Conservation (phyloP, 2,113 vertebrate genomes). For the Pantherophis guttatus region DNA sequence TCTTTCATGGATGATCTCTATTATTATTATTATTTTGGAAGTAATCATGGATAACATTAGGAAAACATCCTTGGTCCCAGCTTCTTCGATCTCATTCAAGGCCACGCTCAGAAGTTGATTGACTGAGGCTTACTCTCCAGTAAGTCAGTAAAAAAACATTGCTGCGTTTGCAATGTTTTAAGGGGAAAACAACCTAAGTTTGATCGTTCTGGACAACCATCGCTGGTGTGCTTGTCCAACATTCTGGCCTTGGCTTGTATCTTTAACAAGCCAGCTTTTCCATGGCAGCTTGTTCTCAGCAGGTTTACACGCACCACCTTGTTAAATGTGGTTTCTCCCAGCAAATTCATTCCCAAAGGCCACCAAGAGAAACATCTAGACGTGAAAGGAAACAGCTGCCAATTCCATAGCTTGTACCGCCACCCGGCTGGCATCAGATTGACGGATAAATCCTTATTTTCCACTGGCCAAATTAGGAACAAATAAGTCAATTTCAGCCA, state of each 20-base stretch:
- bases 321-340: conserved; percentile 60
- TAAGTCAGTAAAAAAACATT: background rate
- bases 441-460: conserved; percentile 47
- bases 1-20: background rate
- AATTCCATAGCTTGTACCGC: conserved; percentile 58
- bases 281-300: conserved; percentile 23
- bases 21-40: background rate
- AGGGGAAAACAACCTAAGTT: background rate
- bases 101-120: background rate
- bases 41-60: background rate
- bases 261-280: conserved; percentile 24
- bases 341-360: conserved; percentile 63
- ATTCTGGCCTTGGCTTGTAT: background rate
- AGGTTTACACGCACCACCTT: conserved; percentile 22
- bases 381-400: conserved; percentile 65
- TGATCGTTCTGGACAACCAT: background rate
- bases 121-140: background rate
- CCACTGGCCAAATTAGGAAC: conserved; percentile 42
- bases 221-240: background rate
- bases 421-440: conserved; percentile 56
- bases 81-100: background rate
- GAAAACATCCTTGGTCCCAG: background rate
- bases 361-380: conserved; percentile 64
- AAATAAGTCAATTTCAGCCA: conserved; percentile 27
- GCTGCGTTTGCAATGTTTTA: background rate